Evolutionary conservation across 2,888 invertebrate genomes (phyloP).

Genomic region (Cryptus viduatorius): DNA sequence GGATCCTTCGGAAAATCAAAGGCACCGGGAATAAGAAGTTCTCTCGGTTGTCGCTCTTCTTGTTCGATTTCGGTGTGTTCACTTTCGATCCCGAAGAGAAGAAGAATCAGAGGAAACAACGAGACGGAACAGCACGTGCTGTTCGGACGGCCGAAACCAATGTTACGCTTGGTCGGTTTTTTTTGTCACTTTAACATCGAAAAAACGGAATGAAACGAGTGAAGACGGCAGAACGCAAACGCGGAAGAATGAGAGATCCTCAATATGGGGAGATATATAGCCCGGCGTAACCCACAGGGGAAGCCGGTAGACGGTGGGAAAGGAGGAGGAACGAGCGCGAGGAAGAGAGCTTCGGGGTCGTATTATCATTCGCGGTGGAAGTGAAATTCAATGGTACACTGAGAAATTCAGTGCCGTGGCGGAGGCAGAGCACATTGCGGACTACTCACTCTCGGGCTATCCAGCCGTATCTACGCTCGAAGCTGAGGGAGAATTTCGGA

Average conservation of each 20-base stretch:
- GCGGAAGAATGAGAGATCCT: constrained; percentile 28
- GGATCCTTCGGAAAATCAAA: constrained; percentile 76
- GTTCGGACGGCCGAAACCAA: constrained; percentile 59
- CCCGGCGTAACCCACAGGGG: constrained; percentile 8
- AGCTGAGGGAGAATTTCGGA: constrained; percentile 61
- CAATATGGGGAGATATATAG: constrained; percentile 20
- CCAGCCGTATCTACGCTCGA: constrained; percentile 27
- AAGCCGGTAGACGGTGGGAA: constrained; percentile 10
- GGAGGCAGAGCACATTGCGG: constrained; percentile 43
- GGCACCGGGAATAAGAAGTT: constrained; percentile 73
- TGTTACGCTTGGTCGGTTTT: constrained; percentile 68
- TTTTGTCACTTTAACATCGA: constrained; percentile 57
- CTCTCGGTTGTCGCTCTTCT: constrained; percentile 66
- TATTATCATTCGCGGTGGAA: constrained; percentile 63
- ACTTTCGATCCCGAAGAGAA: constrained; percentile 37
- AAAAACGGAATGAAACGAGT: constrained; percentile 39
- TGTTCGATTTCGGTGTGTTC: constrained; percentile 34
- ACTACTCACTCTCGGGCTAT: constrained; percentile 46
- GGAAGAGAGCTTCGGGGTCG: constrained; percentile 33
- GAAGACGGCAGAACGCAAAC: constrained; percentile 14
- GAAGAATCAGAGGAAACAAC: constrained; percentile 12
- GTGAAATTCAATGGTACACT: constrained; percentile 68
- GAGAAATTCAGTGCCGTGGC: constrained; percentile 45
- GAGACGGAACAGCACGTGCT: constrained; percentile 23
- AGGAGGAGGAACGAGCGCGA: constrained; percentile 25